A percentile compares a stretch with the other conserved stretches of the same genome.
phyloP scores from a whole-genome alignment of 2,888 invertebrate species.

The Cephus spinipes region DNA sequence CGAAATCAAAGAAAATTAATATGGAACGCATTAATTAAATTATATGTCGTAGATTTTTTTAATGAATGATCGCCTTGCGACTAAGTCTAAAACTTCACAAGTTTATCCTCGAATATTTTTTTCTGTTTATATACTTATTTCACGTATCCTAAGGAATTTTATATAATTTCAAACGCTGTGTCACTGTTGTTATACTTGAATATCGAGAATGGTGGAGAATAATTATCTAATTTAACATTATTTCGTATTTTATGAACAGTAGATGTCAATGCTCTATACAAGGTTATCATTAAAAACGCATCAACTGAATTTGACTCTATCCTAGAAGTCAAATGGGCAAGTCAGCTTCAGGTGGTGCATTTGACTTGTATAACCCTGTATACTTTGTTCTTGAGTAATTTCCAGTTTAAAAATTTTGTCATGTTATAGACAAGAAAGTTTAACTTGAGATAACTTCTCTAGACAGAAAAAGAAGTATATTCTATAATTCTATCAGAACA shows the following conservation, averaged over 20 bases:
- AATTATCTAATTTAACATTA: neutral
- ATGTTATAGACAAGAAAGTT: neutral
- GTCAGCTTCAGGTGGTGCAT: neutral
- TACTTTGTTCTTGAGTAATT: conserved; percentile 1
- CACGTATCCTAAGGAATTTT: neutral
- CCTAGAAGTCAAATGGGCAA: too few species aligned
- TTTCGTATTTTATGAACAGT: neutral
- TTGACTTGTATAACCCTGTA: neutral
- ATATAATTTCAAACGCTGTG: neutral
- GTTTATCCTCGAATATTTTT: neutral
- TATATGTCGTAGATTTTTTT: conserved; percentile 7
- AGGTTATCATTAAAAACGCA: neutral
- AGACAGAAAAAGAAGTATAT: neutral
- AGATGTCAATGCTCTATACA: neutral
- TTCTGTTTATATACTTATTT: neutral
- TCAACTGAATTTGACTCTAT: neutral
- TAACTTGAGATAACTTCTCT: neutral
- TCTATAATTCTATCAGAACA: neutral
- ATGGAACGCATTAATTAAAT: neutral
- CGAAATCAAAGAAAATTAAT: neutral
- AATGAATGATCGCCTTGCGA: conserved; percentile 5
- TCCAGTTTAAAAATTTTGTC: conserved; percentile 7
- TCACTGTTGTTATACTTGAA: neutral
- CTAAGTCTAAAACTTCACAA: neutral
- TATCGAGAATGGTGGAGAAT: conserved; percentile 5